Conservation (phyloP, 2,797 vertebrate species). For the Bradypodion pumilum region DNA sequence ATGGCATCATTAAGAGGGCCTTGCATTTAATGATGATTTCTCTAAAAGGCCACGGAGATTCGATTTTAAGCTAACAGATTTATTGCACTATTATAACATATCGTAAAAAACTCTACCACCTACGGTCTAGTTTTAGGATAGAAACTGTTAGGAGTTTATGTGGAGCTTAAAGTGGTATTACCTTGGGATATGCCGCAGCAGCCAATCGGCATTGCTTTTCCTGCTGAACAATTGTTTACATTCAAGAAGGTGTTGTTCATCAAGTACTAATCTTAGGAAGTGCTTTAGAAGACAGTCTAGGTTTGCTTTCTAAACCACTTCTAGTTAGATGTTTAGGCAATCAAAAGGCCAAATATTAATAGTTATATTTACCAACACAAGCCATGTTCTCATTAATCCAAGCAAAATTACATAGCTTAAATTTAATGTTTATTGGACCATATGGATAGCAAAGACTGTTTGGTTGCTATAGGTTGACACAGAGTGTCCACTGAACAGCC, state of each 20-base stretch:
- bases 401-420: neutral
- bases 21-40: conserved; percentile 98
- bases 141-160: conserved; percentile 82
- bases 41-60: conserved; percentile 99
- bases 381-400: neutral
- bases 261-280: conserved; percentile 69
- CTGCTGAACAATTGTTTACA: conserved; percentile 73
- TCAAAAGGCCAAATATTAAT: neutral
- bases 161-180: conserved; percentile 83
- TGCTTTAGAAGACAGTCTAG: conserved; percentile 54
- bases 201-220: conserved; percentile 64
- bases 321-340: neutral
- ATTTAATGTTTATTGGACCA: neutral
- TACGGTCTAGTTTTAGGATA: conserved; percentile 83
- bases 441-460: neutral
- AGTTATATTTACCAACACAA: conserved; percentile 2
- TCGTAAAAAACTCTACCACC: conserved; percentile 96
- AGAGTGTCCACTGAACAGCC: neutral
- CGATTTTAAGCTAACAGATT: conserved; percentile 99
- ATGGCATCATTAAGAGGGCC: conserved; percentile 94
- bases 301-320: conserved; percentile 15
- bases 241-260: conserved; percentile 74
- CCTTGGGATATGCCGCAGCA: conserved; percentile 75
- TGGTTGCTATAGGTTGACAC: neutral
- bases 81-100: conserved; percentile 99